Evolutionary conservation across 2,888 invertebrate genomes (phyloP), one percentile per base, ranked within the genome.

Genomic region (Megastigmus dorsalis): DNA sequence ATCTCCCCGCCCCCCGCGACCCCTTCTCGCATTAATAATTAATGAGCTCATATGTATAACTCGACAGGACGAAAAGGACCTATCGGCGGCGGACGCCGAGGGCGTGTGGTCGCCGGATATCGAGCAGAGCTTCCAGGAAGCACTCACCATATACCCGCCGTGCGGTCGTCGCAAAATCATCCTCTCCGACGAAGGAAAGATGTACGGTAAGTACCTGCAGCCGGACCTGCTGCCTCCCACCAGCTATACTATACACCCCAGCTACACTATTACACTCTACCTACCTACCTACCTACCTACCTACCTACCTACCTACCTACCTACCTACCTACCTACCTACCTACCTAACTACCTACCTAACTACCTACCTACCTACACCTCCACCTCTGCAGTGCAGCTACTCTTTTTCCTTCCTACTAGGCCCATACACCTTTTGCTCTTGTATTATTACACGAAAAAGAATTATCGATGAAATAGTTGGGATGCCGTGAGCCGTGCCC

Each of bases 101-200:
- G 99, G 99, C 84, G 99, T 99, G 76, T 99, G 99, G 99, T 97
- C 97, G 90, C 97, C 98, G 81, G 99, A 99, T 90, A 99, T 99
- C 90, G 99, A 99, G 90, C 99, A 99, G 91, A 97, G 97, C 91
- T 99, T 99, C 91, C 99, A 99, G 90, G 99, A 99, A 91, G 99
- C 99, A 80, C 92, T 99, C 88, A 97, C 98, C 86, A 99, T 99
- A 89, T 99, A 99, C 91, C 99, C 99, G 77, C 99, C 99, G 79
- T 99, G 99, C 90, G 99, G 99, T 81, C 91, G 99, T 84, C 93
- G 99, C 89, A 99, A 99, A 92, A 99, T 99, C 89, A 99, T 99
- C 85, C 93, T 99, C 85, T 98, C 98, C 84, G 99, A 99, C 90
- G 99, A 99, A 92, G 99, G 99, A 88, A 99, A 99, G 94, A 99